A percentile compares a stretch with the other conserved stretches of the same genome.
These are phyloP conservation scores for Gymnothorax reevesii DNA, from an alignment of 2,797 vertebrate genomes.

Conservation along the genomic window DNA sequence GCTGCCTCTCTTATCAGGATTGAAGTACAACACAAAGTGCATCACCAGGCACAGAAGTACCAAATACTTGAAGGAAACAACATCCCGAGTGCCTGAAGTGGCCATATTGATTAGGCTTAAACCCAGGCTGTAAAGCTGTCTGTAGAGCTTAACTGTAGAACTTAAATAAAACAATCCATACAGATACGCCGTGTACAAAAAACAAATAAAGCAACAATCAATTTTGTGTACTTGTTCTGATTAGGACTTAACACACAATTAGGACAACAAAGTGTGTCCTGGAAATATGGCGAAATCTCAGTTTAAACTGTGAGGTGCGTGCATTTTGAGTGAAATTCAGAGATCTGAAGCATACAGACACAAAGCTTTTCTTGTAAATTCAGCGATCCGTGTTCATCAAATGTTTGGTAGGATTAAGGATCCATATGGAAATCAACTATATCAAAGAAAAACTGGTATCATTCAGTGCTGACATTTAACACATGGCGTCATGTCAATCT, in stretches of 20 bases:
- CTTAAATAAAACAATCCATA: no score
- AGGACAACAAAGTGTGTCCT: conserved; percentile 75
- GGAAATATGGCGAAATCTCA: conserved; percentile 63
- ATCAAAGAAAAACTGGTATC: background rate
- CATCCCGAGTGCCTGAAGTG: no score
- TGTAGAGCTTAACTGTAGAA: no score
- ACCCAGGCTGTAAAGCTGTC: no score
- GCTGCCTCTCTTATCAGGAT: no score
- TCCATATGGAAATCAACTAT: background rate
- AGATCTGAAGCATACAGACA: conserved; percentile 68
- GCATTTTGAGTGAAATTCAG: conserved; percentile 78
- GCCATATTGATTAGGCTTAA: no score
- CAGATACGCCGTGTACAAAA: no score
- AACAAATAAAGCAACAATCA: conserved; percentile 67
- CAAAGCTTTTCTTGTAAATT: conserved; percentile 76
- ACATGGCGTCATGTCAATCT: background rate
- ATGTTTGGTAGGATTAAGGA: conserved; percentile 66
- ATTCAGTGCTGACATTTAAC: conserved; percentile 17
- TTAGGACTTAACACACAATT: conserved; percentile 73
- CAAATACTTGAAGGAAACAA: no score
- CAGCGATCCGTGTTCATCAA: conserved; percentile 89
- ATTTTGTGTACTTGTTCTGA: conserved; percentile 79
- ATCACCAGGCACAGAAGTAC: no score
- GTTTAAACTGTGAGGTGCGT: conserved; percentile 75
- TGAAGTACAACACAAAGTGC: no score